Conservation (phyloP, 2,113 vertebrate species). For the Esox niger region DNA sequence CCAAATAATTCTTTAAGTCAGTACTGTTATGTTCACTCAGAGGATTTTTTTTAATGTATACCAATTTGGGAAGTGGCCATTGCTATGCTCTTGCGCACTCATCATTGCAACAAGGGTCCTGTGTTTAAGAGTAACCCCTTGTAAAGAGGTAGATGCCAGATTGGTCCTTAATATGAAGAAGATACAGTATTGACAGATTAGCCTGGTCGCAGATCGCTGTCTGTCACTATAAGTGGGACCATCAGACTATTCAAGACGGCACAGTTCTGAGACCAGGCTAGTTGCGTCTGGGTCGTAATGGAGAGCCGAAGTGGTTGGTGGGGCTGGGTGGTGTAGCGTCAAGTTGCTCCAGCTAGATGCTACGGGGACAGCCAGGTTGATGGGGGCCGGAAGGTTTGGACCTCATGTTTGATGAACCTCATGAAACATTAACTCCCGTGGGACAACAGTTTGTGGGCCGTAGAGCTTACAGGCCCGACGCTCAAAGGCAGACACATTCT, state of each 20-base stretch:
- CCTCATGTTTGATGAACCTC: constrained; percentile 90
- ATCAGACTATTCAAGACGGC: no score
- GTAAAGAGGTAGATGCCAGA: constrained; percentile 51
- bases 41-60: neutral
- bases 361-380: constrained; percentile 41
- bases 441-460: constrained; percentile 89
- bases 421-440: constrained; percentile 91
- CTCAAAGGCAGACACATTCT: constrained; percentile 92
- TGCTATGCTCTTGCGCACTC: constrained; percentile 11
- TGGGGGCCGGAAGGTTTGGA: neutral
- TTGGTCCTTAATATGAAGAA: neutral
- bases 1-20: neutral
- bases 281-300: constrained; percentile 3
- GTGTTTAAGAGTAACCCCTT: constrained; percentile 26
- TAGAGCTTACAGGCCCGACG: constrained; percentile 80
- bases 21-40: neutral
- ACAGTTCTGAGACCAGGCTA: neutral
- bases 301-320: constrained; percentile 8
- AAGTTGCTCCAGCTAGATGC: constrained; percentile 30
- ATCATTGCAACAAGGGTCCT: constrained; percentile 13
- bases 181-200: constrained; percentile 2
- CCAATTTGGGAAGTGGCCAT: constrained; percentile 12
- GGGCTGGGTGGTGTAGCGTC: constrained; percentile 28
- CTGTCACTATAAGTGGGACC: no score
- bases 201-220: no score